Conservation (phyloP, 2,888 invertebrate species). For the Pecten maximus region DNA sequence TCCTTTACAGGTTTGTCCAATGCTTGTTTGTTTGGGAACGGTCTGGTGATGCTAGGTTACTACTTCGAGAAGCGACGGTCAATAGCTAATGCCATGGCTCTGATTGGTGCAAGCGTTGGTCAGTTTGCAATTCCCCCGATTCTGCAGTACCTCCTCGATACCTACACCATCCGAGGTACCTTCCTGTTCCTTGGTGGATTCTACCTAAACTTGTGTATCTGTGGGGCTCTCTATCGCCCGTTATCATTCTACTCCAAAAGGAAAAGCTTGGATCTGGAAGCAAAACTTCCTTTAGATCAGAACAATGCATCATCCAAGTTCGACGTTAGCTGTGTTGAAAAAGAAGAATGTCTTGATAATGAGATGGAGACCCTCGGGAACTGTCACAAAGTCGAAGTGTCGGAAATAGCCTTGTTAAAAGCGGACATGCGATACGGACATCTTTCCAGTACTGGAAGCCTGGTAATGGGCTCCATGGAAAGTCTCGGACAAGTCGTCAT, state of each 20-base stretch:
- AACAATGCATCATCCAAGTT: background rate
- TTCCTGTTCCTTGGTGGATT: constrained; percentile 67
- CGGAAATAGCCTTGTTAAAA: constrained; percentile 34
- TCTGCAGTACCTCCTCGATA: constrained; percentile 71
- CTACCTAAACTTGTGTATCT: constrained; percentile 68
- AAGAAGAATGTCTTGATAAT: background rate
- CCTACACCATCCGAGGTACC: constrained; percentile 67
- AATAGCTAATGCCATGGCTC: constrained; percentile 73
- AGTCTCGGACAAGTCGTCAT: constrained; percentile 50
- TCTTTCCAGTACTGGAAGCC: constrained; percentile 64
- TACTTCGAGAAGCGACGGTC: constrained; percentile 73
- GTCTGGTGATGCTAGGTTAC: constrained; percentile 72
- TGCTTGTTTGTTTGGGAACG: constrained; percentile 75
- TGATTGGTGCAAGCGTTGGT: constrained; percentile 77
- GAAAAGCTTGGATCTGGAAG: constrained; percentile 38
- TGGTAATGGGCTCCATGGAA: constrained; percentile 65
- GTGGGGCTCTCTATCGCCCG: constrained; percentile 72
- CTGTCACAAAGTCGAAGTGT: constrained; percentile 2
- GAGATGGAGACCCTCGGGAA: background rate
- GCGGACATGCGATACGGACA: constrained; percentile 20
- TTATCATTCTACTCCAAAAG: constrained; percentile 58
- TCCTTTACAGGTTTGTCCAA: constrained; percentile 72
- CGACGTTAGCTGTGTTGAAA: background rate
- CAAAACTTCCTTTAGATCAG: constrained; percentile 37
- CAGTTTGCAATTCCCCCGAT: constrained; percentile 75